Evolutionary conservation across 2,888 invertebrate species (phyloP).

Genomic region (Salpingus planirostris): DNA sequence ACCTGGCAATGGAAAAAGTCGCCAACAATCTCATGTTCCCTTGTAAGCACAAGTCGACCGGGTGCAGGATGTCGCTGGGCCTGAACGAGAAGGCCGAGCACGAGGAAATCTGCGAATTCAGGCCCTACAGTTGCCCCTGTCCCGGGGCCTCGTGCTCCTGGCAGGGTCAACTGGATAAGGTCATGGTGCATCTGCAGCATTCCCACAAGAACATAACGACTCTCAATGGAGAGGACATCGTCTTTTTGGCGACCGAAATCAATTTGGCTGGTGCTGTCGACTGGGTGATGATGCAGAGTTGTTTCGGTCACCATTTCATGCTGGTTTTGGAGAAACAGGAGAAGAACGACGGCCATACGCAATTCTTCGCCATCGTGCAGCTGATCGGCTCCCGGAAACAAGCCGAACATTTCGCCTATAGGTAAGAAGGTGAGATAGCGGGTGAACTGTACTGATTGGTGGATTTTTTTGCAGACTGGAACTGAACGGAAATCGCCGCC

Average conservation of each 20-base stretch:
- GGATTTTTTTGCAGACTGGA: conserved; percentile 60
- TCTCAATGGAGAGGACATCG: conserved; percentile 96
- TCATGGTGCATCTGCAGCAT: conserved; percentile 97
- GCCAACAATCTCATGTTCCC: conserved; percentile 98
- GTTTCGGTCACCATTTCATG: conserved; percentile 99
- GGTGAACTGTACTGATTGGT: too few species aligned
- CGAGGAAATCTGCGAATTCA: conserved; percentile 96
- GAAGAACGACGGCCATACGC: conserved; percentile 93
- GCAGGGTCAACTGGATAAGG: conserved; percentile 96
- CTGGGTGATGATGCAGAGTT: conserved; percentile 99
- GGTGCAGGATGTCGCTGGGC: conserved; percentile 84
- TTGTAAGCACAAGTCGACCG: conserved; percentile 94
- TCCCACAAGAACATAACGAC: conserved; percentile 98
- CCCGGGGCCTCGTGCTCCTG: conserved; percentile 99
- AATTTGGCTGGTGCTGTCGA: conserved; percentile 98
- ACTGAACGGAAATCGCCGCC: conserved; percentile 86
- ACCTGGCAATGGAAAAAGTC: conserved; percentile 99
- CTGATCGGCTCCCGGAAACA: conserved; percentile 97
- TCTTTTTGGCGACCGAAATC: conserved; percentile 98
- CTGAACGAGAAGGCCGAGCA: conserved; percentile 98
- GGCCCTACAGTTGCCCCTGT: conserved; percentile 98
- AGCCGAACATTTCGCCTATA: conserved; percentile 97
- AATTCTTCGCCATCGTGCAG: conserved; percentile 98
- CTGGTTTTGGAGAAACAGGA: conserved; percentile 97
- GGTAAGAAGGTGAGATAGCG: conserved; percentile 43